Evolutionary conservation across 2,797 vertebrate species (phyloP).

Genomic region (Galagoides demidoff): DNA sequence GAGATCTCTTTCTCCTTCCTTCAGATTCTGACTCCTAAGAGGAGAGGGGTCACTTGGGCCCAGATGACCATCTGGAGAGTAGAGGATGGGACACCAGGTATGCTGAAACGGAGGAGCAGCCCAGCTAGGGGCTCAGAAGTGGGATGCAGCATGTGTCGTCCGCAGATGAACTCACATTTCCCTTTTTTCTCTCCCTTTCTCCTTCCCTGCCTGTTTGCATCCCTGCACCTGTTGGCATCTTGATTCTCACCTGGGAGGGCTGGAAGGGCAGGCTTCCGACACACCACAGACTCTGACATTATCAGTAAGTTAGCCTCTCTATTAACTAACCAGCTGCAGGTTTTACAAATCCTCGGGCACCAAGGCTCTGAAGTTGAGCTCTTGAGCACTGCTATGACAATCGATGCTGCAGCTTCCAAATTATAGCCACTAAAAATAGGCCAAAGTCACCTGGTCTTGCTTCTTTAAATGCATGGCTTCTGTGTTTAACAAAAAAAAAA

Average conservation of each 20-base stretch:
- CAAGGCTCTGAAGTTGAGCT: background rate
- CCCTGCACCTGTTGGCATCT: background rate
- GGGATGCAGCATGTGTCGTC: accelerated
- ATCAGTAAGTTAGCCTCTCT: background rate
- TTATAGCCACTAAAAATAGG: conserved; percentile 66
- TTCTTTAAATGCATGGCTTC: conserved; percentile 51
- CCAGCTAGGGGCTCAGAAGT: accelerated
- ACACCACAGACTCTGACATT: too few relatives aligned
- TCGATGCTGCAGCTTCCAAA: background rate
- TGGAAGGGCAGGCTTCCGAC: background rate
- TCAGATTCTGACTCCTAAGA: background rate
- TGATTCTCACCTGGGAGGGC: background rate
- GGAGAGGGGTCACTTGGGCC: background rate
- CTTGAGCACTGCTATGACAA: background rate
- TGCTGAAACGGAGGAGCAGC: accelerated
- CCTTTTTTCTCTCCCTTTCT: background rate
- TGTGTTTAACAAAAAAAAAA: conserved; percentile 30
- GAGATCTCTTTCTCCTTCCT: background rate
- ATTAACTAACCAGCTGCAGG: background rate
- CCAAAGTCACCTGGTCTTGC: conserved; percentile 58
- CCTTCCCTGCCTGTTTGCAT: accelerated
- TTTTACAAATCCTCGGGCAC: background rate
- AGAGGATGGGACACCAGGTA: accelerated
- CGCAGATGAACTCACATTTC: background rate
- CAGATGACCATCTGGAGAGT: background rate